phyloP scores from a whole-genome alignment of 2,888 invertebrate species.

The Andrena hattorfiana region DNA sequence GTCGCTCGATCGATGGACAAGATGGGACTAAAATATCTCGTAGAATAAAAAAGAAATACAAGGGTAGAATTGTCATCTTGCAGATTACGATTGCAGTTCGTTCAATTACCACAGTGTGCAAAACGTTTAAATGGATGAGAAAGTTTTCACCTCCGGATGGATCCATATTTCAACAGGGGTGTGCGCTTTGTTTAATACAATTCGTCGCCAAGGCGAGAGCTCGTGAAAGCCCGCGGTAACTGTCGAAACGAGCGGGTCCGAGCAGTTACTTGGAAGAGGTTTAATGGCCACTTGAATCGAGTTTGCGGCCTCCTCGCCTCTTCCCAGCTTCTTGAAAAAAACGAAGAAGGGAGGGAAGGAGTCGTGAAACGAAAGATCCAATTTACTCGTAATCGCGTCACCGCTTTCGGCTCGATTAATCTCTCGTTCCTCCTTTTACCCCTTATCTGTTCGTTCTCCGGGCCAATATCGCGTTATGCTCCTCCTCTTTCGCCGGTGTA shows the following conservation, averaged over 20 bases:
- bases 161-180: background rate
- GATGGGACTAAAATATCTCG: background rate
- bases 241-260: constrained; percentile 67
- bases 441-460: constrained; percentile 43
- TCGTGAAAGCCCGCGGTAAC: constrained; percentile 59
- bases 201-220: constrained; percentile 28
- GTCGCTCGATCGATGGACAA: constrained; percentile 29
- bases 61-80: constrained; percentile 4
- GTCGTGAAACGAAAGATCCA: constrained; percentile 70
- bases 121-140: background rate
- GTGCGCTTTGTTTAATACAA: constrained; percentile 59
- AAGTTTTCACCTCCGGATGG: background rate
- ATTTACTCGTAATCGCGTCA: constrained; percentile 76
- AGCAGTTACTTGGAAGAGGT: constrained; percentile 67
- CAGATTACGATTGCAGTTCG: background rate
- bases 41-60: constrained; percentile 20
- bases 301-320: constrained; percentile 67
- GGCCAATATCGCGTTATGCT: constrained; percentile 55
- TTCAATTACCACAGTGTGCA: background rate
- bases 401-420: constrained; percentile 73
- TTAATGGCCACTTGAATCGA: constrained; percentile 75
- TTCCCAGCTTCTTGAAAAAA: constrained; percentile 31
- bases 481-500: constrained; percentile 36
- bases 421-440: constrained; percentile 57
- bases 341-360: constrained; percentile 19